Conservation (phyloP, 2,113 vertebrate species). For the Merops nubicus region DNA sequence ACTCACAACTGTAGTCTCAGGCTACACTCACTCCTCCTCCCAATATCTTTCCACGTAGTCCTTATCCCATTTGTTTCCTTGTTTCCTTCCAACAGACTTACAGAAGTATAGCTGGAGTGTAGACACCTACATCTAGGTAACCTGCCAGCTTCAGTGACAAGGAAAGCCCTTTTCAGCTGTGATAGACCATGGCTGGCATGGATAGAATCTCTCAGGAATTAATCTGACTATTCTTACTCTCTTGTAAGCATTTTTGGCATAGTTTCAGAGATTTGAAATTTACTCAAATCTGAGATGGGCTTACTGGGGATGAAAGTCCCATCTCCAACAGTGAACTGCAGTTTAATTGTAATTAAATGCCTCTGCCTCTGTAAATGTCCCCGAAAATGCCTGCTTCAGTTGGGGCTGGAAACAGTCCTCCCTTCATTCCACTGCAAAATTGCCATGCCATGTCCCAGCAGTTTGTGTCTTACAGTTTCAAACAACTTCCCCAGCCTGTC, state of each 20-base stretch:
- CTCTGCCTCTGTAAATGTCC: not conserved
- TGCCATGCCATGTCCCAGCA: not conserved
- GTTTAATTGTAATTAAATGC: not conserved
- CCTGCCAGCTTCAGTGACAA: not conserved
- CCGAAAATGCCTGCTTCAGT: not conserved
- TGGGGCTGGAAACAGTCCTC: not conserved
- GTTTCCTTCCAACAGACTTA: not conserved
- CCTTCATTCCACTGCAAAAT: accelerated
- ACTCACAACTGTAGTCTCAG: not conserved
- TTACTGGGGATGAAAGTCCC: not conserved
- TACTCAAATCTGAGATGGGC: not conserved
- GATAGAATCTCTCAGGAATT: not conserved
- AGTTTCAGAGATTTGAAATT: not conserved
- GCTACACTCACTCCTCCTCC: not conserved
- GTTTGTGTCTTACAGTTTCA: not conserved
- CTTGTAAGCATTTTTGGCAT: not conserved
- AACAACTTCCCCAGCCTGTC: not conserved
- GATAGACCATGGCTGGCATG: not conserved
- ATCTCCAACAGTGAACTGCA: not conserved
- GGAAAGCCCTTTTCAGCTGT: not conserved
- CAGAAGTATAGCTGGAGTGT: not conserved
- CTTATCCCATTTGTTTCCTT: not conserved
- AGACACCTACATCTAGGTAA: not conserved
- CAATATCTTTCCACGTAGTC: not conserved
- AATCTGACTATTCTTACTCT: not conserved